A percentile compares a stretch with the other conserved stretches of the same genome.
phyloP scores from a whole-genome alignment of 2,888 invertebrate genomes.

The Drymonia ruficornis region DNA sequence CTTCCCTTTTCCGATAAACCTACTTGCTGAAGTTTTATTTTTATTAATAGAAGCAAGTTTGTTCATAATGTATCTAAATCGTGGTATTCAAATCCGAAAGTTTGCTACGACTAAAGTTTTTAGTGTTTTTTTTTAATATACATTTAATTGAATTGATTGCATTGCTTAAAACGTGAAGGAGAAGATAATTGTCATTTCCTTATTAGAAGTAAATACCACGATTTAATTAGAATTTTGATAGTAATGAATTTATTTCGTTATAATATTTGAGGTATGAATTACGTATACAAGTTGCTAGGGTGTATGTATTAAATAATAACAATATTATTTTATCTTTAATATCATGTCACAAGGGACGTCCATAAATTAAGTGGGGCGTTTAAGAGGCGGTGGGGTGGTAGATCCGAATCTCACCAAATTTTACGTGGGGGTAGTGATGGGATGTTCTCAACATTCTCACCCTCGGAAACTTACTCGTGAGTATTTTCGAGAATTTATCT shows the following conservation, averaged over 20 bases:
- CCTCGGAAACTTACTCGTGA: too few relatives aligned
- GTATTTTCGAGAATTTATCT: too few relatives aligned
- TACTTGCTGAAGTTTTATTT: not conserved
- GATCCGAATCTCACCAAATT: too few relatives aligned
- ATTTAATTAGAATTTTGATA: conserved; percentile 21
- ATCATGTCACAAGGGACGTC: too few relatives aligned
- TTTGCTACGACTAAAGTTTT: not conserved
- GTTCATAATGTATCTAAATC: not conserved
- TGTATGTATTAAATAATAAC: conserved; percentile 23
- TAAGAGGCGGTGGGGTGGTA: too few relatives aligned
- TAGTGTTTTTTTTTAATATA: not conserved
- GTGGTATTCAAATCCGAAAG: not conserved
- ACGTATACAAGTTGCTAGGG: conserved; percentile 85
- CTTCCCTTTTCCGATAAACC: too few relatives aligned
- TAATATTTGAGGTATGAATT: conserved; percentile 85
- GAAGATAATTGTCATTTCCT: not conserved
- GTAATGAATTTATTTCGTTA: conserved; percentile 51
- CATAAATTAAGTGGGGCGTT: too few relatives aligned
- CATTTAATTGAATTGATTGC: not conserved
- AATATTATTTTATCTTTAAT: conserved; percentile 6
- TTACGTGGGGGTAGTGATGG: too few relatives aligned
- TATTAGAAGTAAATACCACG: conserved; percentile 21
- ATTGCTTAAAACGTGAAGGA: not conserved
- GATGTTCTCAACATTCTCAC: too few relatives aligned
- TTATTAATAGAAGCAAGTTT: not conserved